phyloP scores from a whole-genome alignment of 2,888 invertebrate species.

The Sylvicola cinctus region DNA sequence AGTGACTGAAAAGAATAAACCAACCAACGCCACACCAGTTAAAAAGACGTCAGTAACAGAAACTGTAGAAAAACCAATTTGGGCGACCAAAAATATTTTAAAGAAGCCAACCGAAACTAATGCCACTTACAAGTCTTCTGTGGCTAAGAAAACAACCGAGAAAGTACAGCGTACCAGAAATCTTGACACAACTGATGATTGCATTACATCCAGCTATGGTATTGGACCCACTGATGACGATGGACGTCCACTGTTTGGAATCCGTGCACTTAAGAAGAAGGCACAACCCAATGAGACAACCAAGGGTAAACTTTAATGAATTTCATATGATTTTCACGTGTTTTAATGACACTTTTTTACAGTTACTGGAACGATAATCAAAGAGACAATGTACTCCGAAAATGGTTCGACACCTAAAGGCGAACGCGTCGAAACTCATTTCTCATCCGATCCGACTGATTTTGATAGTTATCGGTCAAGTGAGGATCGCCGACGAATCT shows the following conservation, averaged over 20 bases:
- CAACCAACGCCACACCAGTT: constrained; percentile 2
- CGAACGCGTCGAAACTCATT: constrained; percentile 45
- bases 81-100: constrained; percentile 37
- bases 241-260: constrained; percentile 58
- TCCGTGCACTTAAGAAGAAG: constrained; percentile 44
- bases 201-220: constrained; percentile 62
- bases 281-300: constrained; percentile 34
- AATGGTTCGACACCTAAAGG: constrained; percentile 48
- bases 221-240: constrained; percentile 66
- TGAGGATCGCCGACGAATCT: constrained; percentile 3
- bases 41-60: constrained; percentile 8
- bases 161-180: constrained; percentile 11
- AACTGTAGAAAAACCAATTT: constrained; percentile 35
- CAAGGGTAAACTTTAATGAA: constrained; percentile 31
- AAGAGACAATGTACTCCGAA: constrained; percentile 44
- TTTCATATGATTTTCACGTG: neutral
- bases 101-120: constrained; percentile 30
- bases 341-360: constrained; percentile 24
- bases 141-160: constrained; percentile 25
- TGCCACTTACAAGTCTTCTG: constrained; percentile 23
- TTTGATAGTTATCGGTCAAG: constrained; percentile 10
- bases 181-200: constrained; percentile 23
- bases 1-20: neutral
- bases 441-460: constrained; percentile 38
- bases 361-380: constrained; percentile 54